Base-by-base conservation (phyloP, 2,113 vertebrate genomes). In the Strix aluco region DNA sequence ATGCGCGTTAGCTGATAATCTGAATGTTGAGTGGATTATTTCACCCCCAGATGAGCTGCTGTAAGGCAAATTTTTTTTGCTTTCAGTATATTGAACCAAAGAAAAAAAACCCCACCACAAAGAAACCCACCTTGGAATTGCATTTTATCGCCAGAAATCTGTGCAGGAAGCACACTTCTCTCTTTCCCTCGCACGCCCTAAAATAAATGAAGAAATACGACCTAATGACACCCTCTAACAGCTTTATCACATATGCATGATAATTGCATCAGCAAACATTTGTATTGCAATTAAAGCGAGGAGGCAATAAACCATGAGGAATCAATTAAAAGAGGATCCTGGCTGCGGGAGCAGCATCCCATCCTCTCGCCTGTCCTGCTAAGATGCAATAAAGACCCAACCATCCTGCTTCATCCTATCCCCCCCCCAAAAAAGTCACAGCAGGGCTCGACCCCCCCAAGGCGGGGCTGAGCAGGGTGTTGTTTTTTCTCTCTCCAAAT, bases 1-100 rank as follows among this genome's bases (percentile, higher is more conserved):
- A 97, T 96, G 85, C 18, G 18, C 61, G 14, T 86, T 71, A 95
- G 92, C 75, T 75, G 95, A 86, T 97, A 94, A 92, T 92, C 96
- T 32, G 70, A 54, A 62, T 16, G 90, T 80, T 42, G 94, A 96
- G 85, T 80, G 93, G 92, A 93, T 95, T 96, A 90, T 95, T 97
- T 97, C 92, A 86, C 90, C 90, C 79, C 92, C 81, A 77, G 92
- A 85, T 16, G 73, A 96, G 84, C 85, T 81, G 87, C 96, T 82
- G 63, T 44, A 46, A 96, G 66, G 93, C 70, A 47, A 17, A 0
- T 47, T 23, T 52, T 22, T 22, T 63, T 58, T 15, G 5, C 34
- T 81, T 82, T 63, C 36, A 51, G 63, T 57, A 25, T n/a, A n/a
- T 63, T 15, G 47, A 93, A 57, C 27, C 2, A 5, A n/a, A 44